Conservation (phyloP, 2,888 invertebrate genomes). For the Lasius fuliginosus region DNA sequence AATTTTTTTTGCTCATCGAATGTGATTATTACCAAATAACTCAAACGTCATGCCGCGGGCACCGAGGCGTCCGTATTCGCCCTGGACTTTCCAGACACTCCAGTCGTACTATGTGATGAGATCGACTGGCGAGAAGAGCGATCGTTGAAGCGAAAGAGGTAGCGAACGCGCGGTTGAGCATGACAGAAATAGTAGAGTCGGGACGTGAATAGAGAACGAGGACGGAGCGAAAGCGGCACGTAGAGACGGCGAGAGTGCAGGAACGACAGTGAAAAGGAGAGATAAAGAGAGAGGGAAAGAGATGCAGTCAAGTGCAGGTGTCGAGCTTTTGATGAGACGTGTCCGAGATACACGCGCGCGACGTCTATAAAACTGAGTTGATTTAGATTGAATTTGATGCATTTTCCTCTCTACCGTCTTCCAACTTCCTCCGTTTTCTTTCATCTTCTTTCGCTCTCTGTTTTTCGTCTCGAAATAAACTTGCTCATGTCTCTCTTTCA, state of each 20-base stretch:
- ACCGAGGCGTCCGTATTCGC: background rate
- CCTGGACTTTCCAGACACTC: conserved; percentile 36
- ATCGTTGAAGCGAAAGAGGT: conserved; percentile 46
- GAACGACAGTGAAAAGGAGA: conserved; percentile 23
- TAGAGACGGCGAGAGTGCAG: background rate
- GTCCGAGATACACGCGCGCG: conserved; percentile 51
- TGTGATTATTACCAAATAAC: background rate
- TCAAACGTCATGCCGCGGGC: conserved; percentile 22
- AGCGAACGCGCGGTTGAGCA: conserved; percentile 20
- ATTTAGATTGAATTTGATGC: conserved; percentile 75
- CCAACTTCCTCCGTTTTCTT: background rate
- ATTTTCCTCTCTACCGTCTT: background rate
- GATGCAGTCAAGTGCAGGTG: conserved; percentile 54
- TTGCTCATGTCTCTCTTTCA: too few species aligned
- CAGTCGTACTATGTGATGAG: conserved; percentile 14
- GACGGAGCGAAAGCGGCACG: conserved; percentile 27
- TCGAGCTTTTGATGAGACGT: conserved; percentile 64
- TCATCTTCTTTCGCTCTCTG: background rate
- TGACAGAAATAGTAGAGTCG: conserved; percentile 45
- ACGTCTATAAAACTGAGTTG: conserved; percentile 71
- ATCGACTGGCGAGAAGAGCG: conserved; percentile 44
- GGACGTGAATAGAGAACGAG: conserved; percentile 50
- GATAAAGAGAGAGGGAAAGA: conserved; percentile 34
- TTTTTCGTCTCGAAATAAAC: conserved; percentile 17
- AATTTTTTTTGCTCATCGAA: background rate